A percentile compares a stretch with the other conserved stretches of the same genome.
These are phyloP conservation scores for Thamnophis elegans DNA, from an alignment of 2,797 vertebrate genomes.

Conservation along the genomic window DNA sequence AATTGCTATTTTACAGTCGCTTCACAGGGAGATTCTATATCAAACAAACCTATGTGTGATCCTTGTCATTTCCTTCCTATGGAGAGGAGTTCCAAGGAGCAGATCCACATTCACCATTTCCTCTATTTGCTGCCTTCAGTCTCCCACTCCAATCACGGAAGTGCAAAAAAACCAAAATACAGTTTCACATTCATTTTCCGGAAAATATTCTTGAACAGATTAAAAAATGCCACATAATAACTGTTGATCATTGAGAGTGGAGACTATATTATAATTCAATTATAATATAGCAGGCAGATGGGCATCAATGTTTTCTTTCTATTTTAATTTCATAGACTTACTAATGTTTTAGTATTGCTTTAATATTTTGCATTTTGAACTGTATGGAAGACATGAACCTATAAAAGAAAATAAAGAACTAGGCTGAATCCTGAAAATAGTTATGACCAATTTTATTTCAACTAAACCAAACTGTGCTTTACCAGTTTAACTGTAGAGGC, in stretches of 20 bases:
- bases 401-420: conserved; percentile 44
- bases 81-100: background rate
- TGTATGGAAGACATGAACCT: conserved; percentile 50
- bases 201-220: background rate
- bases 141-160: background rate
- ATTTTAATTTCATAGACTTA: conserved; percentile 61
- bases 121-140: background rate
- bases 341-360: conserved; percentile 51
- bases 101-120: background rate
- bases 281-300: background rate
- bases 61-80: background rate
- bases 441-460: conserved; percentile 62
- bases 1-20: background rate
- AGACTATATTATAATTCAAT: background rate
- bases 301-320: conserved; percentile 28
- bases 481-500: conserved; percentile 26
- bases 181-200: background rate
- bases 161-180: background rate
- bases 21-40: background rate
- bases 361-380: conserved; percentile 57
- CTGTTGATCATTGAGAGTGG: background rate
- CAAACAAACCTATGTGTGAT: background rate
- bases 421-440: conserved; percentile 50
- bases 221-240: background rate
- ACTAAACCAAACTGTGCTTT: conserved; percentile 57